Evolutionary conservation across 2,113 vertebrate species (phyloP), one percentile per base, ranked within the genome.

Genomic region (Elaphurus davidianus): DNA sequence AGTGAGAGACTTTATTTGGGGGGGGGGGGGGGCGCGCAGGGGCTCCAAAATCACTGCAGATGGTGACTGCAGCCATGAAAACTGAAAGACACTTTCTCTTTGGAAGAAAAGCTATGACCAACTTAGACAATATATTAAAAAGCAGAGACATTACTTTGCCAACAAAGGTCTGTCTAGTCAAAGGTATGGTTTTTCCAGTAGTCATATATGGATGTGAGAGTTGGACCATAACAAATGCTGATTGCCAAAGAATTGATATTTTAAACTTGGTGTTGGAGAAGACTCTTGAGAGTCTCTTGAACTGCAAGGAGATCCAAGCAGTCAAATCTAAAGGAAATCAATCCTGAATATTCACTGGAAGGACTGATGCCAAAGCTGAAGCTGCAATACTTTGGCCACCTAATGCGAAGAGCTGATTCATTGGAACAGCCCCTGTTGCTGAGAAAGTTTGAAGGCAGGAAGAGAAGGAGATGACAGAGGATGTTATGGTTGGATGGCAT

Each of bases 11-110:
- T n/a, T 67, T n/a, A 19, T 21, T 36, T 9, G 0, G 7, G 8
- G 62, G 1, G 30, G 7, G 33, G 64, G 0, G 1, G 8, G n/a
- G n/a, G n/a, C n/a, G n/a, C n/a, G n/a, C n/a, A n/a, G 64, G 64
- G 1, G 2, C 33, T 67, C 64, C 64, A 67, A 67, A 67, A 67
- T 67, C 33, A 21, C 17, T 67, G 64, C 64, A 36, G 8, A 67
- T 67, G 33, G 17, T 67, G 64, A 67, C 33, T 67, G 33, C 17
- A 67, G 33, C 33, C 62, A n/a, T 67, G 17, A 36, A 36, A 67
- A 36, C 17, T 36, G 17, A 67, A 67, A 36, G 33, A 67, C 21
- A 8, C 33, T 36, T 67, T n/a, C 17, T 67, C 64, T 36, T 67
- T 21, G 4, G 16, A 67, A 67, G 30, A n/a, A n/a, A n/a, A 64